phyloP scores from a whole-genome alignment of 2,113 vertebrate species.

The Marmota monax region DNA sequence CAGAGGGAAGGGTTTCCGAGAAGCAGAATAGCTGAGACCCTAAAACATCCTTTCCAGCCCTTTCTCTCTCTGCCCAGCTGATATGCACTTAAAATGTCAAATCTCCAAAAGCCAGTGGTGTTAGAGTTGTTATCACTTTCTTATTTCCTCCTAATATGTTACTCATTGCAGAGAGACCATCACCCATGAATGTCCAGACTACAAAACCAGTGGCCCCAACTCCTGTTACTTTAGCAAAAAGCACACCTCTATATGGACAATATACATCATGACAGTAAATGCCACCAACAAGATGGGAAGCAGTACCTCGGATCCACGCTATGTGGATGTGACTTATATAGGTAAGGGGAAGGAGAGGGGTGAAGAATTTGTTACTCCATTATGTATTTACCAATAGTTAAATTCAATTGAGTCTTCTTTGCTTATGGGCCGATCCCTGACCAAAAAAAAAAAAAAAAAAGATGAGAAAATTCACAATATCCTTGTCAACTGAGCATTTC shows the following conservation, averaged over 20 bases:
- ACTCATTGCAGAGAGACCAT: slow-evolving; percentile 88
- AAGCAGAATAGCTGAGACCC: not conserved
- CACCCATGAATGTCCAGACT: slow-evolving; percentile 94
- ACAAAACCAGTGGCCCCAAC: slow-evolving; percentile 92
- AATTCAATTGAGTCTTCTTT: not conserved
- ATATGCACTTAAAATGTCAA: not conserved
- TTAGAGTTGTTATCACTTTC: slow-evolving; percentile 39
- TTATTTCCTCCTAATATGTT: slow-evolving; percentile 45
- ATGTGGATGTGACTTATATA: slow-evolving; percentile 93
- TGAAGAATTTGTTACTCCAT: not conserved
- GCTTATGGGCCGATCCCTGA: not conserved
- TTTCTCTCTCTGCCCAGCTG: not conserved
- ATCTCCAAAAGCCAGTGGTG: not conserved
- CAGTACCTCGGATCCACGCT: slow-evolving; percentile 89
- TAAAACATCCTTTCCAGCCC: not conserved
- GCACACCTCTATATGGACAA: slow-evolving; percentile 92
- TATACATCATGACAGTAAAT: slow-evolving; percentile 93
- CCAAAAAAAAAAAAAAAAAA: not conserved
- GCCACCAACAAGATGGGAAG: slow-evolving; percentile 93
- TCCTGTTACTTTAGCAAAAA: slow-evolving; percentile 97
- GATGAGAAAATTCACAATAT: not conserved
- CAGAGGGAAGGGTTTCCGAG: not conserved
- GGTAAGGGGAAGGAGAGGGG: slow-evolving; percentile 86
- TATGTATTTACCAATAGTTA: not conserved
- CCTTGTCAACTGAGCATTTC: not conserved